Percentiles rank a stretch among this genome's conserved stretches.
Conservation (phyloP, 2,113 vertebrate genomes). For the Pangasianodon gigas region DNA sequence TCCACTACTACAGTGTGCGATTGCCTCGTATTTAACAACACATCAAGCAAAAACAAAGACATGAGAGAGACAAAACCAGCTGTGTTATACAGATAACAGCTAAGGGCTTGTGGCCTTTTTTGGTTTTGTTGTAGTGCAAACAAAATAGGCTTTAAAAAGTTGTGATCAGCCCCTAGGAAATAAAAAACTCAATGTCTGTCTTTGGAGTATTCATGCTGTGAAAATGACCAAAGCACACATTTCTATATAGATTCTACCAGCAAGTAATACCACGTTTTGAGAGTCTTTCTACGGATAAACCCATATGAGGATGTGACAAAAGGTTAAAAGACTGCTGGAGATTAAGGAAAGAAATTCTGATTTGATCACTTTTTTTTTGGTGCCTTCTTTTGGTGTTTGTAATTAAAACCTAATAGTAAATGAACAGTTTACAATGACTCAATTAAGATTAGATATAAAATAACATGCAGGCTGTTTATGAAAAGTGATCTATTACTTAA, state of each 20-base stretch:
- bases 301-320: not conserved
- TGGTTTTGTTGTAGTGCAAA: not conserved
- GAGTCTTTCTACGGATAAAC: not conserved
- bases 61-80: not conserved
- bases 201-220: not conserved
- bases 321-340: not conserved
- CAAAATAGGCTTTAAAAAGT: not conserved
- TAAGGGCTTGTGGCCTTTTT: not conserved
- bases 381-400: not conserved
- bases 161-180: not conserved
- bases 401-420: not conserved
- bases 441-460: not conserved
- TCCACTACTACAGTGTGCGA: not conserved
- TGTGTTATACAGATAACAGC: not conserved
- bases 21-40: not conserved
- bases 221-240: not conserved
- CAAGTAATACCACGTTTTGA: not conserved
- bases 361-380: not conserved
- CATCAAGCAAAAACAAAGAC: conserved; percentile 14
- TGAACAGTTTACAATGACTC: not conserved
- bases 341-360: not conserved
- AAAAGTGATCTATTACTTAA: not conserved
- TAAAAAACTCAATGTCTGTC: not conserved
- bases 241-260: not conserved
- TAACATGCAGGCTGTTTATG: not conserved